Conservation (phyloP, 1,140 invertebrate species). For the Gonioctena quinquepunctata region DNA sequence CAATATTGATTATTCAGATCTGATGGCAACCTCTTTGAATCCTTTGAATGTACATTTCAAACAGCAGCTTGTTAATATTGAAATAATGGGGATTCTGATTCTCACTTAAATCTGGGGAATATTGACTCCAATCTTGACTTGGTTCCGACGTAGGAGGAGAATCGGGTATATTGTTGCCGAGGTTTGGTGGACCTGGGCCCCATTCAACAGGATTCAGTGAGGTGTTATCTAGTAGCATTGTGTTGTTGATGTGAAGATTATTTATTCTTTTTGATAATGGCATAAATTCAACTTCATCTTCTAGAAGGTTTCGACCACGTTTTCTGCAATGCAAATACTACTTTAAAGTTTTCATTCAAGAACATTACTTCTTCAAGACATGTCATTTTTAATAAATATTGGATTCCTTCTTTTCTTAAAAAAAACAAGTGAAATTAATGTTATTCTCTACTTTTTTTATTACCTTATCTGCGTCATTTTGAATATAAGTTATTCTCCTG, state of each 20-base stretch:
- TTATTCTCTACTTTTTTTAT: too few relatives aligned
- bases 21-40: conserved; percentile 56
- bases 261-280: conserved; percentile 78
- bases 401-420: too few relatives aligned
- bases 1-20: conserved; percentile 23
- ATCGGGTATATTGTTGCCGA: conserved; percentile 17
- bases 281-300: conserved; percentile 74
- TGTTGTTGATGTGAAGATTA: conserved; percentile 72
- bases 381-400: too few relatives aligned
- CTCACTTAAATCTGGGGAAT: conserved; percentile 62
- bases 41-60: conserved; percentile 64
- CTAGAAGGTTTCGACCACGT: conserved; percentile 60
- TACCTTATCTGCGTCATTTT: too few relatives aligned
- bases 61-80: conserved; percentile 66
- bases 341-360: too few relatives aligned
- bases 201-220: conserved; percentile 30
- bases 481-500: too few relatives aligned
- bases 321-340: conserved; percentile 63
- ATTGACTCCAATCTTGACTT: conserved; percentile 52
- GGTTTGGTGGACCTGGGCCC: conserved; percentile 40
- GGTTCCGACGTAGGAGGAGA: conserved; percentile 38
- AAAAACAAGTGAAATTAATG: too few relatives aligned
- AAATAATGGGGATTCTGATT: conserved; percentile 67
- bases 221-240: conserved; percentile 35
- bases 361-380: too few relatives aligned